phyloP scores from a whole-genome alignment of 2,888 invertebrate species.

The Pachydiplax longipennis region DNA sequence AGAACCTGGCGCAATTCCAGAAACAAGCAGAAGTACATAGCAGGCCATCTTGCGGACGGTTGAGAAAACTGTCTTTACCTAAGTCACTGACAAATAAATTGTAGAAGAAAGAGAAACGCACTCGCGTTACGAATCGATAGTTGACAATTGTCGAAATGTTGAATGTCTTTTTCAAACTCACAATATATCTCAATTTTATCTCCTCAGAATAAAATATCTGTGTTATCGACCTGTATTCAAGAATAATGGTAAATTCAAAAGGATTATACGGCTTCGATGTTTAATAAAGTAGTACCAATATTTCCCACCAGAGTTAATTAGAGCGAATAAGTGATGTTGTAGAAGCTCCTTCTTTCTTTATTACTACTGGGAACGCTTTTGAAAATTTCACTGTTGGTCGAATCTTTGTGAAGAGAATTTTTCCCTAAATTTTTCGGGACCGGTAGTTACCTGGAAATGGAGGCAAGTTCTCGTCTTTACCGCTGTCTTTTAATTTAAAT shows the following conservation, averaged over 20 bases:
- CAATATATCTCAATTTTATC: no score
- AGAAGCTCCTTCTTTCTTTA: background rate
- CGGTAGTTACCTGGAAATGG: background rate
- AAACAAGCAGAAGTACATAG: background rate
- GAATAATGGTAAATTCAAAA: no score
- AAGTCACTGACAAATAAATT: background rate
- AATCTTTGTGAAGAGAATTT: background rate
- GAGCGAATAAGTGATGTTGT: background rate
- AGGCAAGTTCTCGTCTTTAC: background rate
- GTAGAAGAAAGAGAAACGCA: background rate
- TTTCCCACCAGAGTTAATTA: background rate
- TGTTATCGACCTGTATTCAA: no score
- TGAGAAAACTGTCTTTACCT: background rate
- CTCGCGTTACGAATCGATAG: background rate
- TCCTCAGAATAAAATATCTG: no score
- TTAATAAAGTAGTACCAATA: background rate
- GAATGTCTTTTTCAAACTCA: no score
- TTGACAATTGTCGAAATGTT: background rate
- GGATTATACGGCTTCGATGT: background rate
- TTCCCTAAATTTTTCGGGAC: background rate
- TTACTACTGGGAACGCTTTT: background rate
- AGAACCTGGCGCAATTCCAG: slow-evolving; percentile 58
- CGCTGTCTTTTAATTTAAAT: background rate
- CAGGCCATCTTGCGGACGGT: slow-evolving; percentile 17
- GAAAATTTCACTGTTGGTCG: background rate